phyloP scores from a whole-genome alignment of 2,113 vertebrate genomes.

The Entelurus aequoreus region DNA sequence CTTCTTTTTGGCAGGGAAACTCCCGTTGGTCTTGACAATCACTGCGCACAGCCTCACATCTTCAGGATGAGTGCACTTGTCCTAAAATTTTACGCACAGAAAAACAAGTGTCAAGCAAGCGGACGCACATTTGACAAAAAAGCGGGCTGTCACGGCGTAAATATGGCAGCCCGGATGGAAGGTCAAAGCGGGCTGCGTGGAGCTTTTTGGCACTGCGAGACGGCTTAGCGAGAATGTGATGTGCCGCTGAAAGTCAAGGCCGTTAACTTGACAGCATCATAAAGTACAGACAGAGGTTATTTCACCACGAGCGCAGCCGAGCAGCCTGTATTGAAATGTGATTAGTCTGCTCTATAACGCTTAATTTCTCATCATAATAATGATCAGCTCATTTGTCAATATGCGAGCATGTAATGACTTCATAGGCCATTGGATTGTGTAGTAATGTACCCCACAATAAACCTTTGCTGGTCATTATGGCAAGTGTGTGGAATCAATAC shows the following conservation, averaged over 20 bases:
- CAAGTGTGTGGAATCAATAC: slow-evolving; percentile 45
- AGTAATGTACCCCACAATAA: background rate
- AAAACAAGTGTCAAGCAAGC: slow-evolving; percentile 51
- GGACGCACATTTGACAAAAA: slow-evolving; percentile 31
- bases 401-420: slow-evolving; percentile 9
- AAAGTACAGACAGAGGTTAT: background rate
- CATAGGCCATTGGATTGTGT: background rate
- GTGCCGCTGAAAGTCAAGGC: slow-evolving; percentile 9
- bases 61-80: slow-evolving; percentile 95
- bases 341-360: background rate
- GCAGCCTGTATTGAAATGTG: slow-evolving; percentile 1
- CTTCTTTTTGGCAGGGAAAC: slow-evolving; percentile 92
- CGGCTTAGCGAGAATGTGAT: slow-evolving; percentile 22
- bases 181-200: slow-evolving; percentile 19
- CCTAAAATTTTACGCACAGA: slow-evolving; percentile 71
- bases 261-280: slow-evolving; percentile 10
- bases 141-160: slow-evolving; percentile 19
- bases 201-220: background rate
- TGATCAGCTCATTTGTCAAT: slow-evolving; percentile 9
- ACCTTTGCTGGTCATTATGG: background rate
- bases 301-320: background rate
- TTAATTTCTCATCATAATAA: background rate
- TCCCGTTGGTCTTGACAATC: slow-evolving; percentile 95
- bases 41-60: slow-evolving; percentile 95
- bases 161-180: background rate